phyloP scores from a whole-genome alignment of 1,140 invertebrate species.

The Calephelis nemesis region DNA sequence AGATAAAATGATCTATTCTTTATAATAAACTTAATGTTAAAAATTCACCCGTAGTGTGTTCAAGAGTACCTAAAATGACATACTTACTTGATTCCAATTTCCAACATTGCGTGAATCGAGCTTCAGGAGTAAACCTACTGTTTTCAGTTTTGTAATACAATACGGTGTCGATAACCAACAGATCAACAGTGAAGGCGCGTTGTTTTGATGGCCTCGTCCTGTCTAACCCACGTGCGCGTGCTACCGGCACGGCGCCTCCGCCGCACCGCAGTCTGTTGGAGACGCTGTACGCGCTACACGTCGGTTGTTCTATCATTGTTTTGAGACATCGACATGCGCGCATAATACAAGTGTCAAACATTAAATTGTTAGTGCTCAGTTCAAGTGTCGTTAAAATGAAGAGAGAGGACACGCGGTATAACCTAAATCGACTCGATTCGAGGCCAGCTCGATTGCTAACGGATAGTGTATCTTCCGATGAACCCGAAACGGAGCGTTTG shows the following conservation, averaged over 20 bases:
- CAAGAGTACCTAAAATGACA: too few species aligned
- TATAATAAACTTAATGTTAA: too few species aligned
- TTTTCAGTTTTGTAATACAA: too few species aligned
- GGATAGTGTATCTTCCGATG: slow-evolving; percentile 67
- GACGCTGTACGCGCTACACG: slow-evolving; percentile 5
- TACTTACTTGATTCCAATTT: too few species aligned
- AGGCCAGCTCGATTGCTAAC: slow-evolving; percentile 51
- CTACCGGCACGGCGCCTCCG: not conserved
- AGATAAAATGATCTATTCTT: too few species aligned
- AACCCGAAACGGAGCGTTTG: slow-evolving; percentile 68
- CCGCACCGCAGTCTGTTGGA: slow-evolving; percentile 1
- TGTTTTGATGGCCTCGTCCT: slow-evolving; percentile 5
- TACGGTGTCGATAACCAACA: too few species aligned
- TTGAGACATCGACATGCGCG: slow-evolving; percentile 22
- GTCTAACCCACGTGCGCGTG: slow-evolving; percentile 8
- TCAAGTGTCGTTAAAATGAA: slow-evolving; percentile 55
- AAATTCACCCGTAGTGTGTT: too few species aligned
- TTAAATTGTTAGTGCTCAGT: slow-evolving; percentile 32
- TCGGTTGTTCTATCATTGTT: slow-evolving; percentile 3
- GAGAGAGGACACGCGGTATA: slow-evolving; percentile 49
- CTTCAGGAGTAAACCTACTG: too few species aligned
- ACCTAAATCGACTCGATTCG: slow-evolving; percentile 41
- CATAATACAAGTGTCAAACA: slow-evolving; percentile 31
- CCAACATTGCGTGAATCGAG: too few species aligned
- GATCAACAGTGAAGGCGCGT: not conserved